Conservation (phyloP, 2,888 invertebrate species). For the Deilephila elpenor region DNA sequence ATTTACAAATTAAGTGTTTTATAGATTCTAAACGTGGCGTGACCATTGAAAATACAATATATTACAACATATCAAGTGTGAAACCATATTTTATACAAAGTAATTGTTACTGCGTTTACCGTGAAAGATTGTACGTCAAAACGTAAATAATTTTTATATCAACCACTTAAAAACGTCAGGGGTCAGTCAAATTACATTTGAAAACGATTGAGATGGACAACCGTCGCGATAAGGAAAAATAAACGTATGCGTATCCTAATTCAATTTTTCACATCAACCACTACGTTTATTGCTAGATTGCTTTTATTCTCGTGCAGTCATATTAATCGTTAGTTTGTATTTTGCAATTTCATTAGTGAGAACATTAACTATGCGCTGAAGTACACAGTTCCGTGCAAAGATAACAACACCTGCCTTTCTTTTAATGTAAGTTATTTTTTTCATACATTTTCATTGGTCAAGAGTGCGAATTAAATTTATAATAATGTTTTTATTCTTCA, state of each 20-base stretch:
- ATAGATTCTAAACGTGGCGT: constrained; percentile 7
- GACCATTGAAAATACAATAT: constrained; percentile 9
- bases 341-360: constrained; percentile 6
- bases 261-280: constrained; percentile 23
- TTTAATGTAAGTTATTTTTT: background rate
- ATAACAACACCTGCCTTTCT: background rate
- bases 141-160: constrained; percentile 35
- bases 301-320: constrained; percentile 11
- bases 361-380: background rate
- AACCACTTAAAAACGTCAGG: constrained; percentile 32
- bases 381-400: background rate
- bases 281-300: constrained; percentile 17
- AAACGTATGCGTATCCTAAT: constrained; percentile 38
- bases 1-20: background rate
- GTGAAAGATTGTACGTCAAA: background rate
- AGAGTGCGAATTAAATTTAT: no score
- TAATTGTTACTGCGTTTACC: constrained; percentile 30
- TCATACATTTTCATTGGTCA: background rate
- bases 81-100: constrained; percentile 29
- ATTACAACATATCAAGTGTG: background rate
- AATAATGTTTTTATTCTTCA: no score
- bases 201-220: constrained; percentile 52
- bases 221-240: constrained; percentile 47
- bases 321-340: constrained; percentile 7
- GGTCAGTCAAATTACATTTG: constrained; percentile 37